These are phyloP conservation scores for Cyprinodon tularosa DNA, from an alignment of 2,113 vertebrate species.

Conservation along the genomic window DNA sequence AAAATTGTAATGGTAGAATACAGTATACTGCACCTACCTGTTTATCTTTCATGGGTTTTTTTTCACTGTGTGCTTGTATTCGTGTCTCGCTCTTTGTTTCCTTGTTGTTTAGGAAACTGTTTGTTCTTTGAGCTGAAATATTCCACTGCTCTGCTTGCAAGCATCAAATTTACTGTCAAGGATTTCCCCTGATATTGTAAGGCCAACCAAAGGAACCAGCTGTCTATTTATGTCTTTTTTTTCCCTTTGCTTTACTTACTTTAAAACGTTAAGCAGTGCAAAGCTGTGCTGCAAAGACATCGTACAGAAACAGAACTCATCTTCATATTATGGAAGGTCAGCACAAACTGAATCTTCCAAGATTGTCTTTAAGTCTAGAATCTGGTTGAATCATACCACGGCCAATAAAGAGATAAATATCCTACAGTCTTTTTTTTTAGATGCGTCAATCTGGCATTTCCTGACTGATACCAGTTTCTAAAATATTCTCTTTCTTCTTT, in stretches of 20 bases:
- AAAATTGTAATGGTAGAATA: slow-evolving; percentile 2
- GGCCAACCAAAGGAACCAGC: slow-evolving; percentile 22
- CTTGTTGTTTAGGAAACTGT: slow-evolving; percentile 49
- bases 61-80: slow-evolving; percentile 24
- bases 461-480: too few relatives aligned
- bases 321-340: background rate
- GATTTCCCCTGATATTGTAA: slow-evolving; percentile 42
- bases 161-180: slow-evolving; percentile 29
- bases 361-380: background rate
- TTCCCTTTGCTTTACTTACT: background rate
- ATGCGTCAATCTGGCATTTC: too few relatives aligned
- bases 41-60: slow-evolving; percentile 16
- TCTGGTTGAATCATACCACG: background rate
- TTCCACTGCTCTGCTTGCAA: slow-evolving; percentile 45
- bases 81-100: slow-evolving; percentile 32
- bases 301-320: background rate
- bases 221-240: background rate
- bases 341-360: background rate
- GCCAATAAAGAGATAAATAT: too few relatives aligned
- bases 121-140: slow-evolving; percentile 52
- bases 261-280: slow-evolving; percentile 15
- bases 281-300: background rate
- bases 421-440: too few relatives aligned
- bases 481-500: too few relatives aligned
- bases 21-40: background rate